Evolutionary conservation across 2,113 vertebrate species (phyloP).

Genomic region (Lipophrys pholis): DNA sequence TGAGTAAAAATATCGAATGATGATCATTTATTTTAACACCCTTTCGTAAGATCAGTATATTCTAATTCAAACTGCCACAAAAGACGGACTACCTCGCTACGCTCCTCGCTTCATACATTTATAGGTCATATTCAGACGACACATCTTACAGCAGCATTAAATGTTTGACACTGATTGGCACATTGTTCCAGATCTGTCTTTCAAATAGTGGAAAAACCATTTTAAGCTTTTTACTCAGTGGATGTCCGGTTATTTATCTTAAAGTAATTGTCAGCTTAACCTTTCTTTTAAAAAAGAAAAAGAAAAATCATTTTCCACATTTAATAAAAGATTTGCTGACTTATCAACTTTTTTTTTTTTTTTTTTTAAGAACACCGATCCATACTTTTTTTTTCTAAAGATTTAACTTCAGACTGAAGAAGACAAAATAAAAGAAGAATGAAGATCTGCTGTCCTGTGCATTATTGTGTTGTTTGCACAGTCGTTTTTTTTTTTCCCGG

Average conservation of each 20-base stretch:
- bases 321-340: no score
- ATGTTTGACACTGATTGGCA: conserved; percentile 50
- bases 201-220: conserved; percentile 44
- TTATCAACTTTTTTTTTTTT: no score
- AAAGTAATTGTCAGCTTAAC: conserved; percentile 25
- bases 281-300: conserved; percentile 31
- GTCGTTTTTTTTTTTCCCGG: conserved; percentile 29
- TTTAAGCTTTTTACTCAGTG: conserved; percentile 35
- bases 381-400: background rate
- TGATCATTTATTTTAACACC: background rate
- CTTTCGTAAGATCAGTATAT: background rate
- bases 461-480: background rate
- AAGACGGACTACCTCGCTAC: background rate
- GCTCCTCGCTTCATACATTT: conserved; percentile 42
- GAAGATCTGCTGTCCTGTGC: background rate
- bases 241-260: conserved; percentile 51
- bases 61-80: background rate
- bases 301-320: no score
- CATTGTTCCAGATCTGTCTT: conserved; percentile 74
- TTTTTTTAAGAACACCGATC: background rate
- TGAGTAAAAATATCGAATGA: background rate
- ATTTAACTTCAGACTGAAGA: background rate
- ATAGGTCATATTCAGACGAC: conserved; percentile 43
- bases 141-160: conserved; percentile 26
- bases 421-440: background rate